Evolutionary conservation across 1,140 invertebrate genomes (phyloP), one percentile per base, ranked within the genome.

Genomic region (Drosophila sucinea): DNA sequence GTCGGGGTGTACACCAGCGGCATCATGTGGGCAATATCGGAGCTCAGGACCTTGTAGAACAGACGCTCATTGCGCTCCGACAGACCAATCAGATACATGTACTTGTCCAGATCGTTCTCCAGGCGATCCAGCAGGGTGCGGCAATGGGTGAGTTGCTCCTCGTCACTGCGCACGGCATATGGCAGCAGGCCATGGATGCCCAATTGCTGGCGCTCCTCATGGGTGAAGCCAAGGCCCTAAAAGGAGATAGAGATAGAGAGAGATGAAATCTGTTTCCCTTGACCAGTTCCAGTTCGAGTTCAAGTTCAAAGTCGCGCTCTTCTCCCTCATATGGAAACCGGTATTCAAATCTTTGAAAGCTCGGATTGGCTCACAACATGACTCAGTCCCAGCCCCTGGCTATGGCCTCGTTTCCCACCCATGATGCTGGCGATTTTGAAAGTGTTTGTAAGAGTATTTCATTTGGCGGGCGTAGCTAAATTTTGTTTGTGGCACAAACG

Each of bases 21-120:
- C 96, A 97, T 98, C 94, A 98, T 95, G 61, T 96, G 94, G 56
- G 97, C 96, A 6, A 99, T 96, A 91, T 99, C 96, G 70, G 99
- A 96, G 29, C 94, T 94, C 3, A 99, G 93, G 60, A 99, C 95
- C 30, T 97, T 95, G 92, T 98, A 99, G 92, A 99, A 99, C 0
- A 99, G 93, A 70, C 96, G 95, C 92, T 99, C 98, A 91, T 99
- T 98, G 76, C 97, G 95, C 91, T 99, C 97, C 92, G 96, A 93
- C 47, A 98, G 89, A 58, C 94, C 94, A 86, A 95, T 96, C 44
- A 97, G 94, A 81, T 97, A 97, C 84, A 98, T 96, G 86, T 97
- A 98, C 92, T 97, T 97, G 84, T 97, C 97, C 56, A 98, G 94
- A 44, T 97, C 96, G 69, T 97, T 95, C 1, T 95, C 94, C 79